Conservation (phyloP, 2,888 invertebrate species). For the Brenthis hecate region DNA sequence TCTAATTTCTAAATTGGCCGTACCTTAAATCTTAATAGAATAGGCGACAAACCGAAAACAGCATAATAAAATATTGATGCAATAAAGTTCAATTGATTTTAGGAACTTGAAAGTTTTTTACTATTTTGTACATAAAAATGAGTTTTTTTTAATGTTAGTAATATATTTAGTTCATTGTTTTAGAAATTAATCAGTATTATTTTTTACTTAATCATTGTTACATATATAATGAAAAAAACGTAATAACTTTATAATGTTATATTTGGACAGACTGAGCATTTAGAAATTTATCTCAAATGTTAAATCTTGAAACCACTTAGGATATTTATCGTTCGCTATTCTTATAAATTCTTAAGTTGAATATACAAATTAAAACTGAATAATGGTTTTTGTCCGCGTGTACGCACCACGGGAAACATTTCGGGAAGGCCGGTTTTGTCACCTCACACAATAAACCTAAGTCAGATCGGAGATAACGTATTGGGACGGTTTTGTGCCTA, state of each 20-base stretch:
- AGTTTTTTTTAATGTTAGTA: too few relatives aligned
- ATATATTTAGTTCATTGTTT: too few relatives aligned
- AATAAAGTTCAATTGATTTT: not conserved
- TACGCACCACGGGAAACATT: constrained; percentile 45
- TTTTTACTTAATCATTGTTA: too few relatives aligned
- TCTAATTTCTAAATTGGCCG: constrained; percentile 11
- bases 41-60: constrained; percentile 1
- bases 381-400: constrained; percentile 34
- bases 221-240: too few relatives aligned
- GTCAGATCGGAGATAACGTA: constrained; percentile 43
- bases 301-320: not conserved
- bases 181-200: too few relatives aligned
- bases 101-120: not conserved
- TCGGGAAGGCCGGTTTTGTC: constrained; percentile 47
- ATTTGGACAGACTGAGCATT: too few relatives aligned
- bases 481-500: constrained; percentile 41
- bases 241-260: too few relatives aligned
- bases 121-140: too few relatives aligned
- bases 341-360: constrained; percentile 30
- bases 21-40: constrained; percentile 4
- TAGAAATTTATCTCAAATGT: not conserved
- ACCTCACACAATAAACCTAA: constrained; percentile 43
- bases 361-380: constrained; percentile 42
- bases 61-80: not conserved
- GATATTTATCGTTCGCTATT: constrained; percentile 7